Evolutionary conservation across 2,888 invertebrate genomes (phyloP), one percentile per base, ranked within the genome.

Genomic region (Allolobophora icterica): DNA sequence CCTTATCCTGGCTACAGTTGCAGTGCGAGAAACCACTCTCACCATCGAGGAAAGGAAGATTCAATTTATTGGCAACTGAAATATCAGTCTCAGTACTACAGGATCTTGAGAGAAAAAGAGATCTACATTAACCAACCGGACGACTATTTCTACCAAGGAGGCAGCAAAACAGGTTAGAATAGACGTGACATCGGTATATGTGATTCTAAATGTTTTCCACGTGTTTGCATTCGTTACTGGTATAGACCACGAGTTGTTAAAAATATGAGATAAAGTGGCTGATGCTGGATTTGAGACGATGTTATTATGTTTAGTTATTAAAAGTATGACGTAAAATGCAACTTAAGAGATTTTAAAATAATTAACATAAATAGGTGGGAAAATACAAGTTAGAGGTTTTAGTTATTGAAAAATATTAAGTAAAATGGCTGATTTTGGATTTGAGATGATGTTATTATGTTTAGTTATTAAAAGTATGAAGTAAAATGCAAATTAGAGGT

Each of bases 101-200:
- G 24, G 11, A 89, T 90, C 19, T 90, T 92, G 21, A 34, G 90
- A 89, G 90, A 91, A 38, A 89, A 89, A 87, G 90, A 90, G 30
- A 90, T 93, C 24, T 93, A 93, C 89, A 92, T 93, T 38, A 93
- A 93, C 89, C 93, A 93, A 87, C 93, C 93, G 30, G 93, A 93
- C 89, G 89, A 92, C 38, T 93, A 93, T 87, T 93, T 93, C 91
- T 93, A 93, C 83, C 91, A 93, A 45, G 93, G 93, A 5, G 93
- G 93, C n/a, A 92, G 92, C 89, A 93, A 92, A 90, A 93, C 93
- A 90, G 93, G 93, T 92, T 40, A 91, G 92, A n/a, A 71, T 71
- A n/a, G 5, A n/a, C n/a, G 71, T 2, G 1, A 71, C 19, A n/a
- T n/a, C n/a, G 21, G 52, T 52, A 42, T 13, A 42, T 42, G 42